Conservation (phyloP, 2,888 invertebrate species). For the Hecatera dysodea region DNA sequence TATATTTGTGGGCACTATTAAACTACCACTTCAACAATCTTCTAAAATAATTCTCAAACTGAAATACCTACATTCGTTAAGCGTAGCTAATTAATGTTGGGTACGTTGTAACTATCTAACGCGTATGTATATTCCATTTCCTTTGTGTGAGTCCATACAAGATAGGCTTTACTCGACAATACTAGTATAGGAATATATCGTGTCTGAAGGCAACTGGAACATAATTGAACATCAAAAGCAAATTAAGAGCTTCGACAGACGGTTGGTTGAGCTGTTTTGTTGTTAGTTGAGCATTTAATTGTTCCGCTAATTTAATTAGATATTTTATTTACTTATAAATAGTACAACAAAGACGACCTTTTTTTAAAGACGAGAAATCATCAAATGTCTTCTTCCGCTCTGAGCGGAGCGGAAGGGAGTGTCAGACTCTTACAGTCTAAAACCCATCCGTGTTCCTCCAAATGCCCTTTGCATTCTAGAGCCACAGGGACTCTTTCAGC, state of each 20-base stretch:
- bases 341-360: no score
- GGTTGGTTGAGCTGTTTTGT: conserved; percentile 32
- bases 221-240: conserved; percentile 51
- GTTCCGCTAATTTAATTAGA: conserved; percentile 15
- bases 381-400: no score
- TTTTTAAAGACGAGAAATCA: no score
- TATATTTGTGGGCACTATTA: background rate
- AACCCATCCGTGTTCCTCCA: no score
- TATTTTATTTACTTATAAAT: no score
- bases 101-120: background rate
- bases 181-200: conserved; percentile 6
- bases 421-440: no score
- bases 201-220: conserved; percentile 17
- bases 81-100: conserved; percentile 4
- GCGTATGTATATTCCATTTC: conserved; percentile 3
- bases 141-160: conserved; percentile 8
- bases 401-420: no score
- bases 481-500: no score
- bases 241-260: conserved; percentile 37
- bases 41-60: background rate
- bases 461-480: no score
- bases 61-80: background rate
- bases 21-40: background rate
- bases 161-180: background rate
- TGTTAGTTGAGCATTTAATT: conserved; percentile 34